These are phyloP conservation scores for Tetropium fuscum DNA, from an alignment of 2,888 invertebrate species.

Conservation along the genomic window DNA sequence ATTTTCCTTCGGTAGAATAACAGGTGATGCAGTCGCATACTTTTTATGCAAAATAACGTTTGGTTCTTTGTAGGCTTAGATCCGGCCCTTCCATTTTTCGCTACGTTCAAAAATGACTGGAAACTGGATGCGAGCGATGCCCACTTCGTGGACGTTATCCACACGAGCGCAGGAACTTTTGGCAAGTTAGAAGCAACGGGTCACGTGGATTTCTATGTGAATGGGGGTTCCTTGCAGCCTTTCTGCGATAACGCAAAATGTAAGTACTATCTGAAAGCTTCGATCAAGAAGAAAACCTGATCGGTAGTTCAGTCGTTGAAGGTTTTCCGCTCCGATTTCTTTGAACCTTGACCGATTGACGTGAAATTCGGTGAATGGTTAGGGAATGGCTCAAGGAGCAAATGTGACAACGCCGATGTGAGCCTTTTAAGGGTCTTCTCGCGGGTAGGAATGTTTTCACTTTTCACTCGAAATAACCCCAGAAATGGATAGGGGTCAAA, in stretches of 20 bases:
- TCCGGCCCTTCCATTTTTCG: conserved; percentile 74
- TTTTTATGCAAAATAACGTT: too few species aligned
- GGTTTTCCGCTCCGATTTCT: too few species aligned
- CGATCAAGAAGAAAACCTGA: too few species aligned
- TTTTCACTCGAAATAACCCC: too few species aligned
- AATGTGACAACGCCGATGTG: too few species aligned
- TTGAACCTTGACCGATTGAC: too few species aligned
- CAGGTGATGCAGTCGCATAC: conserved; percentile 54
- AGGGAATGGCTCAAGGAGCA: too few species aligned
- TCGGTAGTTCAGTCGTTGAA: too few species aligned
- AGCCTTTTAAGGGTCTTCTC: too few species aligned
- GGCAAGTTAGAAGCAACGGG: conserved; percentile 72
- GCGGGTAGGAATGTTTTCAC: too few species aligned
- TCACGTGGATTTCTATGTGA: conserved; percentile 75
- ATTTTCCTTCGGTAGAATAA: conserved; percentile 60
- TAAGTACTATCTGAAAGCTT: conserved; percentile 37
- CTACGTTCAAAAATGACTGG: conserved; percentile 65
- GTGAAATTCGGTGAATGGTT: too few species aligned
- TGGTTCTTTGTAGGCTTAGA: conserved; percentile 72
- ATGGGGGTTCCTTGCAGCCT: conserved; percentile 68
- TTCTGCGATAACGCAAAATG: conserved; percentile 51
- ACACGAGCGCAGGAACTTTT: conserved; percentile 81
- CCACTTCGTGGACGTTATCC: conserved; percentile 88
- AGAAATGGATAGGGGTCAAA: too few species aligned
- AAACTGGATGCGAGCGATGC: conserved; percentile 85